Base-by-base conservation (phyloP, 2,797 vertebrate genomes). In the Phoeniculus purpureus region DNA sequence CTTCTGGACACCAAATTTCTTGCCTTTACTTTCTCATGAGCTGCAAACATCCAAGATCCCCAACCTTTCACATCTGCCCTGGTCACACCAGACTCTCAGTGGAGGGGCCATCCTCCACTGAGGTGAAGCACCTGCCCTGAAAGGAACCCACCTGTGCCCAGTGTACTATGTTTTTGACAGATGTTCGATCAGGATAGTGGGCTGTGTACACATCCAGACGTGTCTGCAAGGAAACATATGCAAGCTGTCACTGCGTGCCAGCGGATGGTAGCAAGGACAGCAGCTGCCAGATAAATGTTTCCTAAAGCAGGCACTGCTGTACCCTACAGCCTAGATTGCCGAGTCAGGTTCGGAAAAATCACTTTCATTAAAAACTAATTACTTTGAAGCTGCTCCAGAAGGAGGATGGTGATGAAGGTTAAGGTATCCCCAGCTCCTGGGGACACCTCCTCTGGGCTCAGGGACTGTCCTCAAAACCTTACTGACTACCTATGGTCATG, bases 81-180 rank as follows among this genome's bases (percentile, higher is more conserved):
- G 67, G 22, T 32, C 32, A 25, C 56, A 55, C 37, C 61, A 71
- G 61, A 4, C 51, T 74, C 54, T n/a, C 12, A 4, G 37, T n/a
- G 50, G 70, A 56, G 59, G 67, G 9, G 37, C 15, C 32, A 14
- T 12, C 13, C 20, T n/a, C n/a, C n/a, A n/a, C 26, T 29, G 19
- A 21, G 19, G 7, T 14, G 61, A 55, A 66, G 34, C 8, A 5
- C 22, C 20, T 21, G 9, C 5, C 1, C 74, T 74, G 77, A 78
- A 55, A 60, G 72, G 45, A 18, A 64, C 82, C 29, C 94, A 97
- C 97, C 97, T 97, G 97, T 6, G 70, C 81, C 93, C 93, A 96
- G 61, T 97, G 97, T 18, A 96, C 40, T 15, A 97, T 0, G 34
- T 85, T 97, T 89, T 97, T 96, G 70, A 96, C 88, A 32, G 97